These are phyloP conservation scores for Oncopeltus fasciatus DNA, from an alignment of 1,140 invertebrate genomes.

Conservation along the genomic window DNA sequence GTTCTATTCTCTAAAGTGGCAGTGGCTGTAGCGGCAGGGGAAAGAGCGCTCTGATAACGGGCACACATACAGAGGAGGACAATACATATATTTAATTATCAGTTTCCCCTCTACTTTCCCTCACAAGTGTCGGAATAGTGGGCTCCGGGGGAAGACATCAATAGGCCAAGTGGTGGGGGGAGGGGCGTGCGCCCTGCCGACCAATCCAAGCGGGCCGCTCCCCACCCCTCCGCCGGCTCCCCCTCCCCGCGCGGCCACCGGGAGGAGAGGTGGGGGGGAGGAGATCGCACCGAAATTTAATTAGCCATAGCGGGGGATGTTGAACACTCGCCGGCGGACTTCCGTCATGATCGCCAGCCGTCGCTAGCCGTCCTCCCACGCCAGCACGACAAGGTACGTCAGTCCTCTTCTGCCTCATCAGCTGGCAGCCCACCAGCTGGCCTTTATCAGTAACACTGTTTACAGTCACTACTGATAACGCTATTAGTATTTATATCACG, in stretches of 20 bases:
- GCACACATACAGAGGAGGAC: neutral
- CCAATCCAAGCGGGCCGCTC: slow-evolving; percentile 24
- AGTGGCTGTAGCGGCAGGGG: no score
- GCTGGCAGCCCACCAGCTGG: neutral
- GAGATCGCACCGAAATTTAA: no score
- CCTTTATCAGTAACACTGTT: neutral
- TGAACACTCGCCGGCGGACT: neutral
- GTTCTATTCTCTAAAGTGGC: no score
- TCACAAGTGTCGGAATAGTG: neutral
- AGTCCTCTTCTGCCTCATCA: neutral
- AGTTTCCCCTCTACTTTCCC: neutral
- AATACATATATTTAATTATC: neutral
- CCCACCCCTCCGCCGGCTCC: slow-evolving; percentile 33
- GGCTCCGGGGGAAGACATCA: slow-evolving; percentile 8
- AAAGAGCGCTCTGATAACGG: no score
- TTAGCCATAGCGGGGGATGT: neutral
- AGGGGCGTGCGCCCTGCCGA: slow-evolving; percentile 34
- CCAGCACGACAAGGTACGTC: neutral
- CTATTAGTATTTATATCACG: no score
- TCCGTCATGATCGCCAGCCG: neutral
- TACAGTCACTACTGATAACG: neutral
- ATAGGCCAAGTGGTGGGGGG: slow-evolving; percentile 21
- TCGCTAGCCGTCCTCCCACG: neutral
- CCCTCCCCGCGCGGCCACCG: slow-evolving; percentile 24
- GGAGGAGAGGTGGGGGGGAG: no score